Percentiles rank a stretch among this genome's conserved stretches.
Evolutionary conservation across 2,888 invertebrate genomes (phyloP).

Genomic region (Scaptomyza flava): DNA sequence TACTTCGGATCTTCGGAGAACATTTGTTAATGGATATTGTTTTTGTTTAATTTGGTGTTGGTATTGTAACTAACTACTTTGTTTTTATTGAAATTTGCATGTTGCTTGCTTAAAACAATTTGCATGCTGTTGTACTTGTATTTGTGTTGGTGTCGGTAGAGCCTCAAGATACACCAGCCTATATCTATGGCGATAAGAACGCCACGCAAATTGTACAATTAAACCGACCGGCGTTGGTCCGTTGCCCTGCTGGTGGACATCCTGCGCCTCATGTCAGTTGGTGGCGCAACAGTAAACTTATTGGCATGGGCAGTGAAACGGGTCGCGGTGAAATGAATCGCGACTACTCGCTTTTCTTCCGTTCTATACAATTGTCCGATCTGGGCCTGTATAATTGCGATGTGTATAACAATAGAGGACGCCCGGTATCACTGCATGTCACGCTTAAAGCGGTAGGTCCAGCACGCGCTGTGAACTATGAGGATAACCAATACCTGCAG

Average conservation of each 20-base stretch:
- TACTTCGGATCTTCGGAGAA: constrained; percentile 7
- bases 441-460: constrained; percentile 90
- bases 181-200: constrained; percentile 89
- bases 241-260: constrained; percentile 93
- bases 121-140: constrained; percentile 44
- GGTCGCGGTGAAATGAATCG: constrained; percentile 87
- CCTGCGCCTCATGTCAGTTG: constrained; percentile 92
- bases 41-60: constrained; percentile 54
- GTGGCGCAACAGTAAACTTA: constrained; percentile 92
- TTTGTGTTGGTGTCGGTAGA: constrained; percentile 60
- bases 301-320: constrained; percentile 87
- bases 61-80: constrained; percentile 61
- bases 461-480: constrained; percentile 86
- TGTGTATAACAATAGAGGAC: constrained; percentile 92
- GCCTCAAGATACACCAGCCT: constrained; percentile 84
- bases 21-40: neutral
- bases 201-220: constrained; percentile 89
- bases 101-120: constrained; percentile 41
- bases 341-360: constrained; percentile 91
- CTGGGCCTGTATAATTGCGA: constrained; percentile 95
- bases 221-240: constrained; percentile 88
- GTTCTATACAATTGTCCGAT: constrained; percentile 88
- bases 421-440: constrained; percentile 91
- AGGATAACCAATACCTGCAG: constrained; percentile 86
- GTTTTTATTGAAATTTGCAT: constrained; percentile 45